These are phyloP conservation scores for Chelonus formosanus DNA, from an alignment of 2,888 invertebrate species.

Conservation along the genomic window DNA sequence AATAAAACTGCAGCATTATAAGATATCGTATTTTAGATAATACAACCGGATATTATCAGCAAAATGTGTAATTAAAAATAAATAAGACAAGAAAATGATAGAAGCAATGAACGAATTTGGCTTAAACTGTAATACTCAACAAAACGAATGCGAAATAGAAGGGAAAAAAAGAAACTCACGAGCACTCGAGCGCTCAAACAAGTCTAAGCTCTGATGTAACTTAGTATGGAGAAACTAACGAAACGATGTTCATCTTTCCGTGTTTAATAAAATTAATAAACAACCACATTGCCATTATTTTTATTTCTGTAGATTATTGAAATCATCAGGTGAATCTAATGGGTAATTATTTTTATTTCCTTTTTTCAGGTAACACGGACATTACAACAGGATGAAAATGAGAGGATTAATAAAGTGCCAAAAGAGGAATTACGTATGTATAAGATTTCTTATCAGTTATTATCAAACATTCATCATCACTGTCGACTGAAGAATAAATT, in stretches of 20 bases:
- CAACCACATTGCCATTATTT: constrained; percentile 13
- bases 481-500: no score
- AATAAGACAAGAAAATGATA: not conserved
- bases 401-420: constrained; percentile 47
- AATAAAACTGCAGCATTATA: no score
- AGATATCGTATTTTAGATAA: no score
- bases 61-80: not conserved
- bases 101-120: no score
- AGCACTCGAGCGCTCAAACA: constrained; percentile 7
- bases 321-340: constrained; percentile 26
- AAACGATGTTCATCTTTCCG: constrained; percentile 42
- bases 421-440: constrained; percentile 62
- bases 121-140: no score
- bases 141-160: not conserved
- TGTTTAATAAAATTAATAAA: not conserved
- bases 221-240: constrained; percentile 39
- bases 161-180: constrained; percentile 18
- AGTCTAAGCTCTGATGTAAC: constrained; percentile 36
- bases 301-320: constrained; percentile 4
- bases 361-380: constrained; percentile 49
- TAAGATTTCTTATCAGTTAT: constrained; percentile 9
- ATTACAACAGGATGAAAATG: constrained; percentile 45
- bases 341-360: constrained; percentile 15
- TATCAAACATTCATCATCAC: not conserved
- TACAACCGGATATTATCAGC: no score